phyloP scores from a whole-genome alignment of 2,113 vertebrate species.

The Noctilio leporinus region DNA sequence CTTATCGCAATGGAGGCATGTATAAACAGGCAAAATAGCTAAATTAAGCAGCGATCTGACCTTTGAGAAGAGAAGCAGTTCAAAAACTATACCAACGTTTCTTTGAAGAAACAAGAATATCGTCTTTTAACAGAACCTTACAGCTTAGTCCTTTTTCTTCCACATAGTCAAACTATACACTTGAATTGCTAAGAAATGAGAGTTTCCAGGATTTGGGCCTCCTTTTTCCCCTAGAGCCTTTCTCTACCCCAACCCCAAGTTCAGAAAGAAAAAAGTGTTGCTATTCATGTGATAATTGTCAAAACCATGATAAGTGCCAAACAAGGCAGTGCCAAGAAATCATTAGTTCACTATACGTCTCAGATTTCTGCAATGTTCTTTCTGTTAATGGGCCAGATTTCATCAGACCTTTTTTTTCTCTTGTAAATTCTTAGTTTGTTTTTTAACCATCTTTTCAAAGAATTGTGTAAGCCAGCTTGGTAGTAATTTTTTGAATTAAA shows the following conservation, averaged over 20 bases:
- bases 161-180: slow-evolving; percentile 36
- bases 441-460: slow-evolving; percentile 34
- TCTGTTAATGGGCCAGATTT: slow-evolving; percentile 74
- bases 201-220: slow-evolving; percentile 53
- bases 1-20: slow-evolving; percentile 72
- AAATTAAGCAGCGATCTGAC: slow-evolving; percentile 62
- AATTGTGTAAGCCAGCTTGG: neutral
- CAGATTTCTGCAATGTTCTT: slow-evolving; percentile 65
- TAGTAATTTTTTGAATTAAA: neutral
- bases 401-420: slow-evolving; percentile 47
- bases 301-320: slow-evolving; percentile 69
- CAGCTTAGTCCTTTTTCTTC: slow-evolving; percentile 55
- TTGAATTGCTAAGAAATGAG: slow-evolving; percentile 67
- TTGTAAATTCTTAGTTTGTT: slow-evolving; percentile 51
- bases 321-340: slow-evolving; percentile 74
- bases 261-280: slow-evolving; percentile 73
- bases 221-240: neutral
- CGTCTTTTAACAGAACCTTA: slow-evolving; percentile 38
- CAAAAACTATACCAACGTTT: slow-evolving; percentile 63
- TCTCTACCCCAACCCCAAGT: slow-evolving; percentile 18
- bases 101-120: slow-evolving; percentile 66
- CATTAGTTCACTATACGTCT: slow-evolving; percentile 77
- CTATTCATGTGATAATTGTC: slow-evolving; percentile 75
- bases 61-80: slow-evolving; percentile 63
- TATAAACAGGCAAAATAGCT: slow-evolving; percentile 72